Evolutionary conservation across 2,113 vertebrate genomes (phyloP), one percentile per base, ranked within the genome.

Genomic region (Mugil cephalus): DNA sequence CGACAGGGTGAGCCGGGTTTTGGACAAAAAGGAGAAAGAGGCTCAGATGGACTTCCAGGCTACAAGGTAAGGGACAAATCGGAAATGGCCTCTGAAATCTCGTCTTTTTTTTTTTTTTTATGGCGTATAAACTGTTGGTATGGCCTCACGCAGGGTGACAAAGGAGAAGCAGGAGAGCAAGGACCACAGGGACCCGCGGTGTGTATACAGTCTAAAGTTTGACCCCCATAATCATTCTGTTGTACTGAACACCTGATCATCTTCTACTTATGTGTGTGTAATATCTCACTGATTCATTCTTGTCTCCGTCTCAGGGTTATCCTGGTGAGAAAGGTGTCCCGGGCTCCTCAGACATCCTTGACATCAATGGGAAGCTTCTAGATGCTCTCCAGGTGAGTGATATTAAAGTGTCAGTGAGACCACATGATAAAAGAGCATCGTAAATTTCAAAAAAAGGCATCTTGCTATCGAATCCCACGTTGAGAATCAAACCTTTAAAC

Each of bases 321-420:
- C 89, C 95, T 15, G 96, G 96, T 35, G 95, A 95, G 74, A 96
- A 92, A 74, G 97, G 97, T 0, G 87, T 93, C 1, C 86, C 93
- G 9, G 96, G 96, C 15, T 94, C 96, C 72, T 96, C 96, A 0
- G 96, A 97, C 0, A 93, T 97, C 64, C 95, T 97, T 0, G 96
- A 98, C 90, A 98, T 97, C 0, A 96, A 96, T 0, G 96, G 96
- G 69, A 94, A 95, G 58, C 96, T 99, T 79, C 89, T 96, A 70
- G 96, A 98, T 10, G 96, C 96, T 0, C 94, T 98, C 52, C 96
- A 96, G 96, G 97, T 98, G 56, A 92, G 80, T 68, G 8, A 35
- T 15, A 30, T 72, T 36, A 8, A 63, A 48, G 0, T 1, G 36
- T 48, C 19, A 4, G 0, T 45, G 34, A 72, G 34, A 18, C 17